Conservation (phyloP, 2,113 vertebrate species). For the Platysteira castanea region DNA sequence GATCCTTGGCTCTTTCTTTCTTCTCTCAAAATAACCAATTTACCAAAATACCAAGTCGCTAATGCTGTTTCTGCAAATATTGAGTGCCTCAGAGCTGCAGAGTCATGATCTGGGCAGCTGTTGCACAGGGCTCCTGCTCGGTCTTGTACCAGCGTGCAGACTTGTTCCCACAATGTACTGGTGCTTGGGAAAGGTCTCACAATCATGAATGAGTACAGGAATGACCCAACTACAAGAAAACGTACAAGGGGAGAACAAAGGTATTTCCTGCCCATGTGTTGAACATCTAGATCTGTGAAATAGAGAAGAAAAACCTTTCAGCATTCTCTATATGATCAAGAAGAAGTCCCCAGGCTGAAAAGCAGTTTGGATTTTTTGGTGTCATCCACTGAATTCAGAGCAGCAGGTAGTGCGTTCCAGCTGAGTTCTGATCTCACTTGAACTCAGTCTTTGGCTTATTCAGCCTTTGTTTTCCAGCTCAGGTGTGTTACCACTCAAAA, state of each 20-base stretch:
- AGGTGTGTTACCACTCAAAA: neutral
- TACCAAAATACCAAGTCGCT: neutral
- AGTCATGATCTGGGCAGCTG: neutral
- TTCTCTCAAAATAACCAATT: neutral
- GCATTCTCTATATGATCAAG: neutral
- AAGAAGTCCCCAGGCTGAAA: neutral
- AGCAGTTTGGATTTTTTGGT: neutral
- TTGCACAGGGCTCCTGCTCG: neutral
- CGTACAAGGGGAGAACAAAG: neutral
- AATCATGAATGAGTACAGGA: neutral
- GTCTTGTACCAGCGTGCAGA: neutral
- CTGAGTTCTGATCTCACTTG: neutral
- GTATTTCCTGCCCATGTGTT: neutral
- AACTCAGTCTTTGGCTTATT: neutral
- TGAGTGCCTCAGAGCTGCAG: neutral
- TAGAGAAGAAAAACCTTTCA: neutral
- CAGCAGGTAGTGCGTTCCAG: rapidly evolving
- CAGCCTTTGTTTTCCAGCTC: neutral
- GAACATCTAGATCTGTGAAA: neutral
- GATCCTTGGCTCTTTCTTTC: neutral
- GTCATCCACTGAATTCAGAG: neutral
- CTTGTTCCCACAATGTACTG: neutral
- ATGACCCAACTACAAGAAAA: neutral
- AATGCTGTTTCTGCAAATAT: neutral
- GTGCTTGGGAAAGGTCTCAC: neutral